Percentiles rank a stretch among this genome's conserved stretches.
Evolutionary conservation across 2,888 invertebrate species (phyloP).

Genomic region (Phengaris alcon): DNA sequence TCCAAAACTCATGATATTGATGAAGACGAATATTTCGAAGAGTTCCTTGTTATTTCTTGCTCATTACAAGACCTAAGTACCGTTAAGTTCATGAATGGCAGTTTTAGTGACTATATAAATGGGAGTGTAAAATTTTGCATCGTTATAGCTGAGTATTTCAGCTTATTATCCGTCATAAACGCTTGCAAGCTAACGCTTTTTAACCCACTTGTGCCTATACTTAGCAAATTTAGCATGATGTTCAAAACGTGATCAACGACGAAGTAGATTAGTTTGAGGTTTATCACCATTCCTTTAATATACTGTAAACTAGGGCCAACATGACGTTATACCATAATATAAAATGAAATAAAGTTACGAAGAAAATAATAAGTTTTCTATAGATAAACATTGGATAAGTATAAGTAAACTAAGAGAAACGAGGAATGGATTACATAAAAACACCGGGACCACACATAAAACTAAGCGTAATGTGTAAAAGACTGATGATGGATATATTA

Average conservation of each 20-base stretch:
- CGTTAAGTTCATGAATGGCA: background rate
- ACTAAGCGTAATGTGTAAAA: background rate
- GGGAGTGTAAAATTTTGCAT: background rate
- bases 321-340: background rate
- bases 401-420: background rate
- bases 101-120: conserved; percentile 8
- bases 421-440: background rate
- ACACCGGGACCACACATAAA: background rate
- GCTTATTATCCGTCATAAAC: conserved; percentile 9
- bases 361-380: too few species aligned
- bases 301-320: background rate
- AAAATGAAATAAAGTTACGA: too few species aligned
- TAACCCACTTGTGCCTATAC: background rate
- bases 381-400: background rate
- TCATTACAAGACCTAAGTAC: background rate
- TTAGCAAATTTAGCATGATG: background rate
- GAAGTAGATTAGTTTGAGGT: background rate
- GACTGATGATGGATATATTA: conserved; percentile 1
- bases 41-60: background rate
- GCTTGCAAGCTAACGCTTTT: background rate
- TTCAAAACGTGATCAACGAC: background rate
- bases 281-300: background rate
- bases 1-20: background rate
- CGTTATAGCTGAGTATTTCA: background rate
- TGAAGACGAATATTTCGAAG: background rate